Evolutionary conservation across 2,888 invertebrate genomes (phyloP), one percentile per base, ranked within the genome.

Genomic region (Cephonodes hylas): DNA sequence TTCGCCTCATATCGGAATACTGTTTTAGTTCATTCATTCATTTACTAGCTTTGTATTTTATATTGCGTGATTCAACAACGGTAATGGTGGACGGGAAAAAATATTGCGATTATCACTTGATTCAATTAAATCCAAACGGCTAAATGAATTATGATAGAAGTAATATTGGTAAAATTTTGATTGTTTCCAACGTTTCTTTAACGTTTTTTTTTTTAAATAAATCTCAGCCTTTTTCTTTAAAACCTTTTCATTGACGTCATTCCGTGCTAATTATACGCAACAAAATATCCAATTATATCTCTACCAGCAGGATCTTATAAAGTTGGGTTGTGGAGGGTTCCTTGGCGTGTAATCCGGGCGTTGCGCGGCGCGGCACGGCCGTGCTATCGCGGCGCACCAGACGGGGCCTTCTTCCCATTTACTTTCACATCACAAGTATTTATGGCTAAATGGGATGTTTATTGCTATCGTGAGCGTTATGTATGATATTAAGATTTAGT

Each of bases 381-480:
- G 46, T 73, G 81, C 83, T 89, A 89, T 89, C 89, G 77, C 79
- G 42, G 42, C 64, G 64, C 65, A 68, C 70, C 89, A 89, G 80
- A 69, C 80, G 72, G 38, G 42, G 48, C 46, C 68, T 59, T 62
- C 66, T 67, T 63, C 45, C 22, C 53, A 59, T 62, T 64, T 64
- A 62, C 58, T 64, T 60, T 58, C 38, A 23, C 58, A 38, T 61
- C 46, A 58, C 18, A 48, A 38, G 38, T 60, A 48, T 60, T 48
- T 48, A 60, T 60, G n/a, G 31, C 60, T 57, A 60, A 59, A 59
- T 58, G 27, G 42, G 27, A 13, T 27, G 5, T 20, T 4, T 42
- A 8, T 2, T 2, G 13, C 4, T 45, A 20, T 13, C 8, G 8
- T 15, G 25, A 27, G 48, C 23, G 23, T 10, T 25, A n/a, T 23